Evolutionary conservation across 2,888 invertebrate species (phyloP).

Genomic region (Uropetala carovei): DNA sequence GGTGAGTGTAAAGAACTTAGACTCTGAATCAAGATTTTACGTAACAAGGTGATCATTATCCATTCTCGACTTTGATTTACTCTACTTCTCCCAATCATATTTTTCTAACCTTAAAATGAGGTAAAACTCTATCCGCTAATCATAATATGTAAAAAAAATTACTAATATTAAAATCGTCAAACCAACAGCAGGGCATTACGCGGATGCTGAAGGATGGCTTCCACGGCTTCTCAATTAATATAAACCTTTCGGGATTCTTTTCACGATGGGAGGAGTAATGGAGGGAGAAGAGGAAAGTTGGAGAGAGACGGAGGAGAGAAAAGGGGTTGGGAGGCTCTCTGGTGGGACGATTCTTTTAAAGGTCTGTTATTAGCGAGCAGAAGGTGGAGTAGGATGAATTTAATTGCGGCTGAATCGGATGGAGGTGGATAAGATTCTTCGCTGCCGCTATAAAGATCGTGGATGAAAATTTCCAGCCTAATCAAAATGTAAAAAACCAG

Average conservation of each 20-base stretch:
- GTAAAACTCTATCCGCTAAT: background rate
- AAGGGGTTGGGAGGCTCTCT: too few relatives aligned
- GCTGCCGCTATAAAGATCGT: background rate
- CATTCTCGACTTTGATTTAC: too few relatives aligned
- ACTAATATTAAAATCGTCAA: too few relatives aligned
- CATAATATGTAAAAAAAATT: background rate
- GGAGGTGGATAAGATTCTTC: background rate
- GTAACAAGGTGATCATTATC: too few relatives aligned
- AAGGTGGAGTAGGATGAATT: background rate
- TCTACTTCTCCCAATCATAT: background rate
- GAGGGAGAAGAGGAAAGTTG: background rate
- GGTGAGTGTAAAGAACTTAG: too few relatives aligned
- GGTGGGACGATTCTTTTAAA: background rate
- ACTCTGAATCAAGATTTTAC: too few relatives aligned
- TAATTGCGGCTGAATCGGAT: background rate
- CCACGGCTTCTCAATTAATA: background rate
- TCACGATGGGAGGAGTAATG: background rate
- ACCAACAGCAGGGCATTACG: too few relatives aligned
- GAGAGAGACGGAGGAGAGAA: too few relatives aligned
- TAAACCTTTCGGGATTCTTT: background rate
- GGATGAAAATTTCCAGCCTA: background rate
- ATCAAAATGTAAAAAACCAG: slow-evolving; percentile 4
- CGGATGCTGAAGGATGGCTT: background rate
- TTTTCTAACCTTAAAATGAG: background rate
- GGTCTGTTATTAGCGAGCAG: slow-evolving; percentile 27